Evolutionary conservation across 2,888 invertebrate genomes (phyloP).

Genomic region (Gortyna flavago): DNA sequence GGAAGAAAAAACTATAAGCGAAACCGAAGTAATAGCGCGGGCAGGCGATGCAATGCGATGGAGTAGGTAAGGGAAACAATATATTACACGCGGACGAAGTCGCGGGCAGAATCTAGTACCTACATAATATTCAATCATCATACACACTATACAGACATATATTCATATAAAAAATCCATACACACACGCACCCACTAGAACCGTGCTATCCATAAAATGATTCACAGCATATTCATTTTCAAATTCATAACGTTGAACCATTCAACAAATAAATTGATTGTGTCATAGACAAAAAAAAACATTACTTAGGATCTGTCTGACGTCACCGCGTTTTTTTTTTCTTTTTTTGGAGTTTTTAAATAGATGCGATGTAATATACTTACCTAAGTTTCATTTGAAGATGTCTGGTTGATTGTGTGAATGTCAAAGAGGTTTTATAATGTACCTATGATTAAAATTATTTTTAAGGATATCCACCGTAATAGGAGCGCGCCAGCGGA

Average conservation of each 20-base stretch:
- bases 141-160: not conserved
- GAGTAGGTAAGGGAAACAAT: too few relatives aligned
- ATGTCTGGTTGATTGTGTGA: not conserved
- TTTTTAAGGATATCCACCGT: too few relatives aligned
- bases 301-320: not conserved
- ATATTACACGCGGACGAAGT: too few relatives aligned
- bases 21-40: too few relatives aligned
- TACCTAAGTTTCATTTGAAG: not conserved
- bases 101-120: not conserved
- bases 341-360: not conserved
- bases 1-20: too few relatives aligned
- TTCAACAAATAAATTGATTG: slow-evolving; percentile 34
- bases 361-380: not conserved
- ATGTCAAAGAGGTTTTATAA: not conserved
- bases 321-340: slow-evolving; percentile 15
- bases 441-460: too few relatives aligned
- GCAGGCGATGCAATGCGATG: too few relatives aligned
- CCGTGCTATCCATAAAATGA: slow-evolving; percentile 25
- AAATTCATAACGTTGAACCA: slow-evolving; percentile 32
- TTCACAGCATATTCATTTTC: slow-evolving; percentile 36
- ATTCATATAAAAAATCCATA: slow-evolving; percentile 7
- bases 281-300: slow-evolving; percentile 23
- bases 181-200: slow-evolving; percentile 1
- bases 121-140: not conserved
- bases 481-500: too few relatives aligned